Conservation (phyloP, 2,113 vertebrate species). For the Hippocampus comes region DNA sequence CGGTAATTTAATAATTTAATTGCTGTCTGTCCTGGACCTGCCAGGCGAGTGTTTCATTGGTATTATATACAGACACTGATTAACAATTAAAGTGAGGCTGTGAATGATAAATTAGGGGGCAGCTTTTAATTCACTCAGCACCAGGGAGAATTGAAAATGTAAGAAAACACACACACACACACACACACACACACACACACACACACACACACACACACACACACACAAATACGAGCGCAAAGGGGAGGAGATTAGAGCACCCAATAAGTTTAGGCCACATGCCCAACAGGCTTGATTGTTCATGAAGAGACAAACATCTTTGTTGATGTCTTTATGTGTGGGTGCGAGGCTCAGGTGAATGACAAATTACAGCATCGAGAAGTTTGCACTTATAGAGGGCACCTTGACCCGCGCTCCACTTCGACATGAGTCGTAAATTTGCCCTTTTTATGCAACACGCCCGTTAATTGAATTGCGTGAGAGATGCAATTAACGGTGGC, state of each 20-base stretch:
- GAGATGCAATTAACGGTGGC: constrained; percentile 1
- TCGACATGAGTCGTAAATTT: constrained; percentile 1
- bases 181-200: constrained; percentile 9
- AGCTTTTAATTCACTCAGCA: constrained; percentile 53
- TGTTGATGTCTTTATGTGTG: constrained; percentile 16
- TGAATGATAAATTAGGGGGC: constrained; percentile 48
- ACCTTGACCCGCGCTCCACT: neutral
- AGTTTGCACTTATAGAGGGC: constrained; percentile 5
- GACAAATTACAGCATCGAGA: neutral
- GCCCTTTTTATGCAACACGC: constrained; percentile 2
- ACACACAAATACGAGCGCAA: constrained; percentile 43
- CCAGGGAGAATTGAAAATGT: constrained; percentile 35
- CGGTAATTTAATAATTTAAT: constrained; percentile 29
- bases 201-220: constrained; percentile 15
- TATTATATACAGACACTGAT: constrained; percentile 39
- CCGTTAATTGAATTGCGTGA: neutral
- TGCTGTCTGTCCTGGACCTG: constrained; percentile 1
- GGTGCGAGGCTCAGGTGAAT: constrained; percentile 17
- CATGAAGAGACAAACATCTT: constrained; percentile 47
- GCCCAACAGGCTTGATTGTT: constrained; percentile 52
- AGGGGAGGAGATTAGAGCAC: constrained; percentile 48
- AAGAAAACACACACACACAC: constrained; percentile 13
- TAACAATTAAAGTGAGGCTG: constrained; percentile 40
- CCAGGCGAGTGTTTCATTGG: neutral
- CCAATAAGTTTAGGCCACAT: constrained; percentile 56